phyloP scores from a whole-genome alignment of 2,797 vertebrate genomes.

The Neostethus bicornis region DNA sequence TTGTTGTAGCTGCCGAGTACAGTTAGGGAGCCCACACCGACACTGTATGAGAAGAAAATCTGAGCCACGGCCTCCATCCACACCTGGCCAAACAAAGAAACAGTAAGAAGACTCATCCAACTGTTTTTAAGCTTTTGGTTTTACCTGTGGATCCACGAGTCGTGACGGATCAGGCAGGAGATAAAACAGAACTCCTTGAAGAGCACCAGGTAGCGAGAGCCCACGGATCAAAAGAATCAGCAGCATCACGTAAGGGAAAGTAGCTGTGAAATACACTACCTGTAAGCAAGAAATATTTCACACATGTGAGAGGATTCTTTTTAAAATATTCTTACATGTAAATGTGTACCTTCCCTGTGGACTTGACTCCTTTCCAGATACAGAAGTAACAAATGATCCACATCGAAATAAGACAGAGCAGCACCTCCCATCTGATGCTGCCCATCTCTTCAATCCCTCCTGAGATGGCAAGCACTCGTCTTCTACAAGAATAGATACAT shows the following conservation, averaged over 20 bases:
- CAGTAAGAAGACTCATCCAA: background rate
- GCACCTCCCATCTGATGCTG: constrained; percentile 71
- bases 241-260: constrained; percentile 79
- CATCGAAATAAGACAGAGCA: constrained; percentile 65
- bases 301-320: background rate
- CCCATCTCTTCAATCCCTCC: constrained; percentile 77
- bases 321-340: background rate
- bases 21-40: constrained; percentile 69
- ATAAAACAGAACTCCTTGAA: constrained; percentile 74
- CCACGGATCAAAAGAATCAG: constrained; percentile 77
- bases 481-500: constrained; percentile 42
- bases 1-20: constrained; percentile 79
- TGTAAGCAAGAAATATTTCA: constrained; percentile 26
- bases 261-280: constrained; percentile 83
- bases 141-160: constrained; percentile 77
- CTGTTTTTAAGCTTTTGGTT: background rate
- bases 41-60: constrained; percentile 79
- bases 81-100: constrained; percentile 63
- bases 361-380: constrained; percentile 80
- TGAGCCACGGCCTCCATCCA: constrained; percentile 82
- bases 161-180: constrained; percentile 73
- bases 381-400: constrained; percentile 80
- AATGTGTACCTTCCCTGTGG: constrained; percentile 75
- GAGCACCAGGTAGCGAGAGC: constrained; percentile 79
- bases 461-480: constrained; percentile 73